These are phyloP conservation scores for Crotalus tigris DNA, from an alignment of 2,113 vertebrate genomes.

Conservation along the genomic window DNA sequence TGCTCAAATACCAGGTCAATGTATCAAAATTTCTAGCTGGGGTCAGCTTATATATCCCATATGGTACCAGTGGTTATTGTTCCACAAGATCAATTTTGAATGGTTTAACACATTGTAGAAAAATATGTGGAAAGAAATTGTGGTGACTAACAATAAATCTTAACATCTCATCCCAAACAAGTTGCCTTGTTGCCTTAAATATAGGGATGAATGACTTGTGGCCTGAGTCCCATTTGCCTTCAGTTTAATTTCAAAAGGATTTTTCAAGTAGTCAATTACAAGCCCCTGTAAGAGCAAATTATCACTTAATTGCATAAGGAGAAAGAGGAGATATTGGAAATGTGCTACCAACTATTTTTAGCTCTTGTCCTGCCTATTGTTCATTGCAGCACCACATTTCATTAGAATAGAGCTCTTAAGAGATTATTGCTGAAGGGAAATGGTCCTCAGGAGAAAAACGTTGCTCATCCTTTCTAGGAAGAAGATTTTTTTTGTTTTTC, in stretches of 20 bases:
- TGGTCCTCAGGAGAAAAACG: neutral
- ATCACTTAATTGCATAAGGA: neutral
- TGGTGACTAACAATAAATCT: neutral
- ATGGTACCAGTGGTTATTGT: neutral
- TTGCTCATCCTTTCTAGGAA: neutral
- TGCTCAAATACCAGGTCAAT: neutral
- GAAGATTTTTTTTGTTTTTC: neutral
- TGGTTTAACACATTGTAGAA: neutral
- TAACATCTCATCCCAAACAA: neutral
- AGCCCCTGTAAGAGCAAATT: neutral
- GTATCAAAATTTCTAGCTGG: neutral
- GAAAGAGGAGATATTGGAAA: neutral
- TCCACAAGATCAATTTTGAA: neutral
- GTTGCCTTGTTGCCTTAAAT: neutral
- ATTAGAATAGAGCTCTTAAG: neutral
- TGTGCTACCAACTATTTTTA: neutral
- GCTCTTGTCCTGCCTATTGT: neutral
- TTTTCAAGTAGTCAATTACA: neutral
- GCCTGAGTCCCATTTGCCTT: neutral
- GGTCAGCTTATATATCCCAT: neutral
- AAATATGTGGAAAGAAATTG: neutral
- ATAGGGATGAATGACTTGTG: neutral
- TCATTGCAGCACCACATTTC: neutral
- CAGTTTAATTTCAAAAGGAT: neutral
- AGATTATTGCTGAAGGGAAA: neutral